A percentile compares a stretch with the other conserved stretches of the same genome.
phyloP scores from a whole-genome alignment of 2,888 invertebrate genomes.

The Tipula lateralis region DNA sequence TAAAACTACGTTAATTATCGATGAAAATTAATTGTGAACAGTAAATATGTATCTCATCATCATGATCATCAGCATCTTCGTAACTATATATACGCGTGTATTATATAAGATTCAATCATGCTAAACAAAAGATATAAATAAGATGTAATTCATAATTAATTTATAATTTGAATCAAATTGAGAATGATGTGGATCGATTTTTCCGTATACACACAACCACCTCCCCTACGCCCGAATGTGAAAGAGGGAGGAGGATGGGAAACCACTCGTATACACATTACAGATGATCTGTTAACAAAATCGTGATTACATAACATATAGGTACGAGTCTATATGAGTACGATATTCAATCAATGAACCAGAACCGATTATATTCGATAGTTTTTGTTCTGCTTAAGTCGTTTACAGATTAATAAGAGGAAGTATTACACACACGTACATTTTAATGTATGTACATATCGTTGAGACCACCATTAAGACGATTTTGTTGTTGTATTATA shows the following conservation, averaged over 20 bases:
- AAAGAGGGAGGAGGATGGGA: neutral
- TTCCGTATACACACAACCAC: neutral
- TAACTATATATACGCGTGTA: neutral
- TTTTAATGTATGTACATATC: constrained; percentile 4
- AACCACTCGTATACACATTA: neutral
- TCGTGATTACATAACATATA: neutral
- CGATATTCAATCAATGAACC: constrained; percentile 7
- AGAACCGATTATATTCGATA: neutral
- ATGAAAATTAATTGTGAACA: neutral
- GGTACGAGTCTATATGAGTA: neutral
- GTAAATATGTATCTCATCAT: constrained; percentile 24
- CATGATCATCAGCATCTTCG: neutral
- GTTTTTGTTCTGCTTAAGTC: constrained; percentile 4
- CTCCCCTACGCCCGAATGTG: neutral
- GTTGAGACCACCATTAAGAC: constrained; percentile 19
- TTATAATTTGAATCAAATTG: constrained; percentile 15
- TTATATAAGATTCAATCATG: neutral
- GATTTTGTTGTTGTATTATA: neutral
- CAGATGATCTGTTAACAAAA: neutral
- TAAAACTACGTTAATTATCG: neutral
- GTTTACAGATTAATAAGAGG: constrained; percentile 11
- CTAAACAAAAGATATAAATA: constrained; percentile 9
- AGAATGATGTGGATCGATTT: neutral
- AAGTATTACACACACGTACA: constrained; percentile 19
- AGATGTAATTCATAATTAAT: constrained; percentile 19